phyloP scores from a whole-genome alignment of 2,888 invertebrate species.

The Hypomecis punctinalis region DNA sequence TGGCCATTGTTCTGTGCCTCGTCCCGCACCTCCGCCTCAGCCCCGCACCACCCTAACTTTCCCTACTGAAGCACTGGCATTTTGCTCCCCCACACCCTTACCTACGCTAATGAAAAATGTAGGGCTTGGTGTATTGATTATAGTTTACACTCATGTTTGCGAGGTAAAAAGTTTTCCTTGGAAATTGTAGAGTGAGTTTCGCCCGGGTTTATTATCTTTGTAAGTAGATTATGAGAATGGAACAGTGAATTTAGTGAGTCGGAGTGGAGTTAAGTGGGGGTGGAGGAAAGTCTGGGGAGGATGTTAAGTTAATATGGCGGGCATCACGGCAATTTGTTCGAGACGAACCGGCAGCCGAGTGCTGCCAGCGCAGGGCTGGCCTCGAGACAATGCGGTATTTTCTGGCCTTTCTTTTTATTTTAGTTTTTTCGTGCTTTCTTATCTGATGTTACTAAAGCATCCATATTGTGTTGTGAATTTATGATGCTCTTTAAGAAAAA shows the following conservation, averaged over 20 bases:
- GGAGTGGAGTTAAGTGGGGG: conserved; percentile 46
- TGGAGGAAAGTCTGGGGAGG: conserved; percentile 55
- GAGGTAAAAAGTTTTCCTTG: conserved; percentile 30
- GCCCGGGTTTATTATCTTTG: conserved; percentile 49
- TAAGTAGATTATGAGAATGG: conserved; percentile 49
- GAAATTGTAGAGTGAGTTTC: conserved; percentile 36
- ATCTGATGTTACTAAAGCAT: conserved; percentile 19
- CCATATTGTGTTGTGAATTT: conserved; percentile 12
- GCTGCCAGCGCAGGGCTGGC: conserved; percentile 68
- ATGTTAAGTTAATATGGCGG: conserved; percentile 81
- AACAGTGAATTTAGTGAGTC: conserved; percentile 61
- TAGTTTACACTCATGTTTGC: conserved; percentile 41
- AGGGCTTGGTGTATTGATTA: conserved; percentile 66
- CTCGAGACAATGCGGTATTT: conserved; percentile 44
- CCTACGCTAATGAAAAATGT: conserved; percentile 72
- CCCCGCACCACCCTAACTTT: conserved; percentile 60
- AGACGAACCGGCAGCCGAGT: conserved; percentile 77
- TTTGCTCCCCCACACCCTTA: conserved; percentile 70
- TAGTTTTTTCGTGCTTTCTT: conserved; percentile 20
- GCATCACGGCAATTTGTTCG: conserved; percentile 83
- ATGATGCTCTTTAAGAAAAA: conserved; percentile 11
- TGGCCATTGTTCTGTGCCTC: conserved; percentile 78
- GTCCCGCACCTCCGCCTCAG: conserved; percentile 53
- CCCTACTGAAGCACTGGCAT: conserved; percentile 73
- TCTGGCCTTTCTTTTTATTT: conserved; percentile 20